A percentile compares a stretch with the other conserved stretches of the same genome.
Evolutionary conservation across 2,113 vertebrate genomes (phyloP).

Genomic region (Centropus unirufus): DNA sequence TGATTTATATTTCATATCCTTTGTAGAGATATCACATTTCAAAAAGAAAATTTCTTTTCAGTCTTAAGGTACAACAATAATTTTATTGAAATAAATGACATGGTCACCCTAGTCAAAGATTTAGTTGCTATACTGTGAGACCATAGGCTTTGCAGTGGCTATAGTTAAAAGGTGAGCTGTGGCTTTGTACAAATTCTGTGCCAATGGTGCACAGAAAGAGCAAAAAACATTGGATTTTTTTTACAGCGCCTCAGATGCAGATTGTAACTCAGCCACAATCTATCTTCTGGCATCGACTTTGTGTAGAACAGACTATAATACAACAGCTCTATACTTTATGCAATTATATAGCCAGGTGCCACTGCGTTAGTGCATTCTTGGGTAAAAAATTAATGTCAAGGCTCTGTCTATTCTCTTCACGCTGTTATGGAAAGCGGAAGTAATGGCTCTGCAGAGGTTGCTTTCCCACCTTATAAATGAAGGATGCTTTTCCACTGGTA

Average conservation of each 20-base stretch:
- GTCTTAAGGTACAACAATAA: background rate
- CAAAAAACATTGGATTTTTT: background rate
- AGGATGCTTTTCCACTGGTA: slow-evolving; percentile 39
- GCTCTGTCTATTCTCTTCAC: slow-evolving; percentile 7
- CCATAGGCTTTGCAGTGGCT: background rate
- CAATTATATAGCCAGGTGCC: slow-evolving; percentile 18
- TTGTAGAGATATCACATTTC: background rate
- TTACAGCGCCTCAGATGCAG: background rate
- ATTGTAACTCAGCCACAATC: background rate
- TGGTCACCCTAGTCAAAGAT: background rate
- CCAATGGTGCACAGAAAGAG: background rate
- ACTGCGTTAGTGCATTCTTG: background rate
- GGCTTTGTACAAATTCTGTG: background rate
- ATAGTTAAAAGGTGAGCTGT: background rate
- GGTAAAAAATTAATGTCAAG: slow-evolving; percentile 30
- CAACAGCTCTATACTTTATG: background rate
- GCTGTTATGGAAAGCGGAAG: slow-evolving; percentile 22
- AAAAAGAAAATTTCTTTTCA: background rate
- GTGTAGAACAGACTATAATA: background rate
- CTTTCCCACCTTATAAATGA: slow-evolving; percentile 64
- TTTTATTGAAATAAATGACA: background rate
- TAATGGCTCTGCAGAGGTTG: slow-evolving; percentile 58
- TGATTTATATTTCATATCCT: background rate
- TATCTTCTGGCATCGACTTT: background rate
- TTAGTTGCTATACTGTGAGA: background rate